Evolutionary conservation across 2,888 invertebrate species (phyloP).

Genomic region (Callyntrura guangdongensis): DNA sequence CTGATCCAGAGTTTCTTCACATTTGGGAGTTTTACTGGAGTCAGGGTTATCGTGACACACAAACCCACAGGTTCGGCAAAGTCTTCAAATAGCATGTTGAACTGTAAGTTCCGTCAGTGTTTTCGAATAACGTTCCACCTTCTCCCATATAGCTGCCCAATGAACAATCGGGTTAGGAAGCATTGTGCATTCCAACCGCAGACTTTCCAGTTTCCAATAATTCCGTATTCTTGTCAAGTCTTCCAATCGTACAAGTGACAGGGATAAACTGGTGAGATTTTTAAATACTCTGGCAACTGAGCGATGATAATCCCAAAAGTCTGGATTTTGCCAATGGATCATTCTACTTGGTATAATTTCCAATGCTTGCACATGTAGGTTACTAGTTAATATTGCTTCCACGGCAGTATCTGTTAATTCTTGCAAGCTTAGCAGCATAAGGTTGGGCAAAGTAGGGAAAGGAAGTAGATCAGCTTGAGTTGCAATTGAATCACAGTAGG

Average conservation of each 20-base stretch:
- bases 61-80: not conserved
- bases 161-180: not conserved
- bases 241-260: not conserved
- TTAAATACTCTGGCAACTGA: not conserved
- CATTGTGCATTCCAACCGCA: not conserved
- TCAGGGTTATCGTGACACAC: too few relatives aligned
- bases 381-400: not conserved
- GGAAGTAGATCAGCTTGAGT: not conserved
- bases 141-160: not conserved
- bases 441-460: not conserved
- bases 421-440: not conserved
- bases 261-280: too few relatives aligned
- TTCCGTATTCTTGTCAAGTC: not conserved
- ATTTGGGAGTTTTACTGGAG: not conserved
- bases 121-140: not conserved
- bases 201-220: not conserved
- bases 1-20: not conserved
- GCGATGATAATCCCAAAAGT: not conserved
- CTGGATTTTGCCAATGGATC: not conserved
- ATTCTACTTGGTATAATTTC: too few relatives aligned
- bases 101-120: not conserved
- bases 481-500: not conserved
- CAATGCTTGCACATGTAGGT: not conserved
- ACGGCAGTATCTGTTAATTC: not conserved
- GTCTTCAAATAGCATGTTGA: not conserved